These are phyloP conservation scores for Cyprinodon brontotheroides DNA, from an alignment of 2,113 vertebrate species.

Conservation along the genomic window DNA sequence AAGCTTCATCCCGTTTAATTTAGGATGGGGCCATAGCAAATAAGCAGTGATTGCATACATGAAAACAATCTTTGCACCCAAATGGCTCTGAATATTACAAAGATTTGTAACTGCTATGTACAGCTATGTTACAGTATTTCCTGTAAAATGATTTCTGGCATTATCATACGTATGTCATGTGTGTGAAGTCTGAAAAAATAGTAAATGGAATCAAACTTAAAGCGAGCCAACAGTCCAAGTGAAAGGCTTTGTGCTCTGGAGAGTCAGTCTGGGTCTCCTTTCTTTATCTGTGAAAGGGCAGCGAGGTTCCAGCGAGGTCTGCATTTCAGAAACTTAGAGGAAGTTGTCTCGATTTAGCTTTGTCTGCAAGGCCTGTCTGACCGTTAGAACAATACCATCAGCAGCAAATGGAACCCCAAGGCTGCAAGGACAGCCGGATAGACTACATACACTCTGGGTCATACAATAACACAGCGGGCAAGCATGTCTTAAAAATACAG, in stretches of 20 bases:
- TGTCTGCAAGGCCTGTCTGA: constrained; percentile 63
- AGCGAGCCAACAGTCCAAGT: background rate
- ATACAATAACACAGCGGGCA: constrained; percentile 3
- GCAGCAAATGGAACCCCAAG: constrained; percentile 28
- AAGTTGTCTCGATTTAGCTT: constrained; percentile 71
- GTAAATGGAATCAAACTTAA: background rate
- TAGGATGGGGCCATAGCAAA: background rate
- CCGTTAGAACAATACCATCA: constrained; percentile 54
- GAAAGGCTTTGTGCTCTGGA: background rate
- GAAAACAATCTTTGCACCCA: background rate
- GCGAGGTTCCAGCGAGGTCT: constrained; percentile 5
- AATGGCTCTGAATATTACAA: background rate
- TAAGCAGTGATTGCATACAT: background rate
- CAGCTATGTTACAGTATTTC: background rate
- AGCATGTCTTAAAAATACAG: constrained; percentile 17
- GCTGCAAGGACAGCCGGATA: constrained; percentile 46
- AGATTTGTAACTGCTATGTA: background rate
- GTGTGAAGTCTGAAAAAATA: background rate
- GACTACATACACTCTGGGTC: constrained; percentile 39
- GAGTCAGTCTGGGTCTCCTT: constrained; percentile 39
- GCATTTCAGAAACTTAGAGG: constrained; percentile 54
- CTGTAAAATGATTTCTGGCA: background rate
- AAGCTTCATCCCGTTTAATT: background rate
- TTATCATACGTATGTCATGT: background rate
- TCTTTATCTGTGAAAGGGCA: constrained; percentile 41